A percentile compares a stretch with the other conserved stretches of the same genome.
Evolutionary conservation across 2,888 invertebrate genomes (phyloP).

Genomic region (Apamea crenata): DNA sequence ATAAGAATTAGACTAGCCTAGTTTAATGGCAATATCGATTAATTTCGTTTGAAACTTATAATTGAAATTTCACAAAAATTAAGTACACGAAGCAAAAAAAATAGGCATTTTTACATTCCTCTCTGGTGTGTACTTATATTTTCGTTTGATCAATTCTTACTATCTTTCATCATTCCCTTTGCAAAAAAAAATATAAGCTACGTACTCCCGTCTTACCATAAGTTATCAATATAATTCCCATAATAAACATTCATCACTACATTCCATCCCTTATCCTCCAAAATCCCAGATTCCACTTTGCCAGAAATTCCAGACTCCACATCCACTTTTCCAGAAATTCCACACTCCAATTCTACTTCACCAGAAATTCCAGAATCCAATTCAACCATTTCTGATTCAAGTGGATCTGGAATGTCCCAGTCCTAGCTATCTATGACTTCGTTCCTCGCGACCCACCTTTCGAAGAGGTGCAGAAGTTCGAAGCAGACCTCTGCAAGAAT

Average conservation of each 20-base stretch:
- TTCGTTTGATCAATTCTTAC: neutral
- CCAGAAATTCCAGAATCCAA: constrained; percentile 39
- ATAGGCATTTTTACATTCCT: neutral
- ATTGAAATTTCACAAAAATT: neutral
- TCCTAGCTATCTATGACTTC: constrained; percentile 43
- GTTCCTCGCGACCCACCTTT: constrained; percentile 84
- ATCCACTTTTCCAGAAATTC: neutral
- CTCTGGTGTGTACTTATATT: neutral
- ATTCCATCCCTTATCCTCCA: constrained; percentile 22
- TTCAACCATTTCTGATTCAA: constrained; percentile 1
- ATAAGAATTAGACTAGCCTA: neutral
- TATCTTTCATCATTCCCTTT: neutral
- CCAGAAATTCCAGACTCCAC: neutral
- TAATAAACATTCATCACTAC: constrained; percentile 53
- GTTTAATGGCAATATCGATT: neutral
- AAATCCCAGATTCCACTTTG: neutral
- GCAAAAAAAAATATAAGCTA: neutral
- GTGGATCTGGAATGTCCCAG: constrained; percentile 36
- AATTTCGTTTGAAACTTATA: constrained; percentile 15
- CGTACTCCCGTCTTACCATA: constrained; percentile 3
- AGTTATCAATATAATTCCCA: constrained; percentile 46
- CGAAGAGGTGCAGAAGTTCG: constrained; percentile 94
- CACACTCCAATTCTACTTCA: constrained; percentile 18
- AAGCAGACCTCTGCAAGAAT: constrained; percentile 98
- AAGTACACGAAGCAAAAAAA: neutral